These are phyloP conservation scores for Muscicapa striata DNA, from an alignment of 2,797 vertebrate species.

Conservation along the genomic window DNA sequence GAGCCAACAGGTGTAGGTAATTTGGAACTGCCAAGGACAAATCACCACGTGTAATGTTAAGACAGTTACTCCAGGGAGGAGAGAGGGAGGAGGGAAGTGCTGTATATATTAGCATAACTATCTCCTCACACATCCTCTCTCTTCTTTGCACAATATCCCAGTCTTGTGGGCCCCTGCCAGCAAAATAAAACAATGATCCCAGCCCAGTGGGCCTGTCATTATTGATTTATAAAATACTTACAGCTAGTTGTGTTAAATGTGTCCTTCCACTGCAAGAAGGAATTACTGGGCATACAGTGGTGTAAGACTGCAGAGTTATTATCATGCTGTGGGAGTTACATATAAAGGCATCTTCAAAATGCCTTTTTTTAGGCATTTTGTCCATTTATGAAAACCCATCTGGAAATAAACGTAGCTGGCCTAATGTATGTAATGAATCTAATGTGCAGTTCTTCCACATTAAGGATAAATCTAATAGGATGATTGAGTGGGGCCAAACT, in stretches of 20 bases:
- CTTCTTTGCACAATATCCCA: neutral
- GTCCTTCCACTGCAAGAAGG: neutral
- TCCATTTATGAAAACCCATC: slow-evolving; percentile 9
- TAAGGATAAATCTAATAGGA: slow-evolving; percentile 61
- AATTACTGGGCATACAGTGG: neutral
- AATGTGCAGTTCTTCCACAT: slow-evolving; percentile 49
- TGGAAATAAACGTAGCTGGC: slow-evolving; percentile 55
- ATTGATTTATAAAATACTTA: slow-evolving; percentile 22
- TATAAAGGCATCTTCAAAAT: slow-evolving; percentile 30
- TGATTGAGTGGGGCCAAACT: slow-evolving; percentile 60
- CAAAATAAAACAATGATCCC: slow-evolving; percentile 20
- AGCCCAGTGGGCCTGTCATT: neutral
- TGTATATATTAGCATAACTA: neutral
- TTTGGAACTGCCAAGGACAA: slow-evolving; percentile 4
- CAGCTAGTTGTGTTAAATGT: neutral
- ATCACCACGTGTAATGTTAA: neutral
- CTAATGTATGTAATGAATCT: slow-evolving; percentile 64
- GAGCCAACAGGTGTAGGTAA: slow-evolving; percentile 11
- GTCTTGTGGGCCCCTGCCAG: neutral
- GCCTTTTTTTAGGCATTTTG: slow-evolving; percentile 2
- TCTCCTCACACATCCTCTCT: slow-evolving; percentile 21
- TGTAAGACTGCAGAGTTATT: neutral
- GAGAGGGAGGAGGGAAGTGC: neutral
- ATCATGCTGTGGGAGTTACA: neutral
- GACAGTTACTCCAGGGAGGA: neutral